A percentile compares a stretch with the other conserved stretches of the same genome.
Evolutionary conservation across 2,888 invertebrate species (phyloP).

Genomic region (Zele albiditarsus): DNA sequence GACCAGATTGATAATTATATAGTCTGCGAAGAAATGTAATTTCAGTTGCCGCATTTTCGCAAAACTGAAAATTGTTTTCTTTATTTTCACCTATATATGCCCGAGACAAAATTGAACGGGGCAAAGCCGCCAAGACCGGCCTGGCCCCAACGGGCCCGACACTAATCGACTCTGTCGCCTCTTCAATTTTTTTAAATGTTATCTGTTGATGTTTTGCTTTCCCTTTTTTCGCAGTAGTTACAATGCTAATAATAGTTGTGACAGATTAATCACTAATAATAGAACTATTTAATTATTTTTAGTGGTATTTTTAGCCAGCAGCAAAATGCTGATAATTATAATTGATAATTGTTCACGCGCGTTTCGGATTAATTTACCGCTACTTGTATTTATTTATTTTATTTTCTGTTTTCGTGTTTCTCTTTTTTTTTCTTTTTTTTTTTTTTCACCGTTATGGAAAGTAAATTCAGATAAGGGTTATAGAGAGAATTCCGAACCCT

Average conservation of each 20-base stretch:
- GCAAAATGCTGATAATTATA: slow-evolving; percentile 22
- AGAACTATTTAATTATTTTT: slow-evolving; percentile 20
- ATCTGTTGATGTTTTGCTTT: background rate
- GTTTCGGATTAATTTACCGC: slow-evolving; percentile 20
- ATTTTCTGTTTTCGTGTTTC: slow-evolving; percentile 24
- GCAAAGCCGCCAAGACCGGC: background rate
- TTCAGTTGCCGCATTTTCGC: background rate
- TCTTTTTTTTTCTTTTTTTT: slow-evolving; percentile 22
- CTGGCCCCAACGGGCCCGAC: slow-evolving; percentile 7
- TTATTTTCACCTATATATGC: slow-evolving; percentile 13
- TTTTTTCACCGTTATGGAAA: slow-evolving; percentile 39
- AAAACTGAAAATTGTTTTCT: background rate
- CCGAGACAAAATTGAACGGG: slow-evolving; percentile 10
- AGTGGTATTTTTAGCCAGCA: background rate
- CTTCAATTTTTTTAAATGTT: slow-evolving; percentile 7
- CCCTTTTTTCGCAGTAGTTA: background rate
- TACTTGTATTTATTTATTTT: slow-evolving; percentile 37
- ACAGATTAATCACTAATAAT: slow-evolving; percentile 22
- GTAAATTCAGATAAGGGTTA: slow-evolving; percentile 47
- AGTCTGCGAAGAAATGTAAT: slow-evolving; percentile 36
- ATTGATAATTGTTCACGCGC: background rate
- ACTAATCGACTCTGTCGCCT: background rate
- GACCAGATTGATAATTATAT: slow-evolving; percentile 46
- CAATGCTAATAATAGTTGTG: slow-evolving; percentile 15
- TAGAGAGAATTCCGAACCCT: slow-evolving; percentile 40